Base-by-base conservation (phyloP, 2,797 vertebrate genomes). In the Geotrypetes seraphini region DNA sequence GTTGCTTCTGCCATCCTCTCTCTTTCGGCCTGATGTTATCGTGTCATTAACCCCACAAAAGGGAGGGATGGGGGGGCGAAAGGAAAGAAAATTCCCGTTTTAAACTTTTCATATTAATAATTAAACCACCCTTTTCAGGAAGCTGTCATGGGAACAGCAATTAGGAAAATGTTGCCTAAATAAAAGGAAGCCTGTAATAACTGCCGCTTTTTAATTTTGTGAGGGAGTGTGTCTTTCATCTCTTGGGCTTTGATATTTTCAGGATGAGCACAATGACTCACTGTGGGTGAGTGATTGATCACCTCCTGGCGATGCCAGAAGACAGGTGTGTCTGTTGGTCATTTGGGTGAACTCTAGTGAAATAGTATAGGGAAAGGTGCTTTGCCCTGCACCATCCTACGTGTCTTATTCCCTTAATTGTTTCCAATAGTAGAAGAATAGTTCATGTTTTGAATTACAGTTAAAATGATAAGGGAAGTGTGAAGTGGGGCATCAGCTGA, bases 141-240 rank as follows among this genome's bases (percentile, higher is more conserved):
- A n/a, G n/a, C n/a, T n/a, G n/a, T n/a, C n/a, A n/a, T n/a, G n/a
- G n/a, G n/a, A n/a, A n/a, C n/a, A n/a, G n/a, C n/a, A n/a, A n/a
- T n/a, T n/a, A n/a, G n/a, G n/a, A n/a, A n/a, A n/a, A n/a, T n/a
- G n/a, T n/a, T n/a, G n/a, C n/a, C n/a, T n/a, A n/a, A n/a, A n/a
- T n/a, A n/a, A n/a, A n/a, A n/a, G n/a, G n/a, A n/a, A n/a, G n/a
- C n/a, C n/a, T n/a, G n/a, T n/a, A n/a, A n/a, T n/a, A n/a, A n/a
- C 39, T 31, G 36, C 36, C 17, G 16, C 28, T 26, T 36, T 26
- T 25, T 9, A 27, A 2, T 45, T 49, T 45, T 48, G 25, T 36
- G 37, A 36, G 22, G 56, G 70, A 66, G 46, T 54, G 53, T 40
- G 46, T 54, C 31, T 33, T 23, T 1, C 20, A 3, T 36, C 5